Evolutionary conservation across 2,888 invertebrate species (phyloP), one percentile per base, ranked within the genome.

Genomic region (Pseudoips prasinana): DNA sequence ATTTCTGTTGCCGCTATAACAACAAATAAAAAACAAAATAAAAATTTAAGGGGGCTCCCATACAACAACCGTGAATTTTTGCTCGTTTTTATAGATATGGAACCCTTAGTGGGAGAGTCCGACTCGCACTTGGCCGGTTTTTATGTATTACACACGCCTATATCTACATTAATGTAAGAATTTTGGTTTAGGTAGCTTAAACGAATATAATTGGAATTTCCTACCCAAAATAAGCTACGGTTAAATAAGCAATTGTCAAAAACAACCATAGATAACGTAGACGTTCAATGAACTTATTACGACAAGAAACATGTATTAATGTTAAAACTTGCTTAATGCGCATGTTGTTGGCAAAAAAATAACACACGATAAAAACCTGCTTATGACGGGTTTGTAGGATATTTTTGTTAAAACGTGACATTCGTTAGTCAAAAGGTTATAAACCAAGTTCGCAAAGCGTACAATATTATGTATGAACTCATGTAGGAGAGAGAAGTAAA

Each of bases 221-320:
- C n/a, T n/a, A n/a, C n/a, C n/a, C n/a, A n/a, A n/a, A n/a, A n/a
- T n/a, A n/a, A n/a, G n/a, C n/a, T n/a, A n/a, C n/a, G n/a, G n/a
- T n/a, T n/a, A 20, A 20, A 20, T 20, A 5, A 2, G 20, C 20
- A 7, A 20, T 20, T 20, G 2, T n/a, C 4, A 2, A n/a, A 20
- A 24, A 5, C 14, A 46, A 8, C 30, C 17, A 23, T 29, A 29
- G 23, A 23, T 29, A 29, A 22, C 10, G 24, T 29, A 39, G 25
- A 35, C 32, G 42, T 41, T 46, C 33, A 46, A 41, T 17, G 30
- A 50, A 55, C 46, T 32, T 7, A 8, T 29, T 35, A 37, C 28
- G n/a, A 27, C 20, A n/a, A 23, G n/a, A 8, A 24, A 35, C 23
- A 30, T 14, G 26, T 30, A 8, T 20, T 25, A 22, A 28, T 10